Base-by-base conservation (phyloP, 2,113 vertebrate genomes). In the Mobula birostris region DNA sequence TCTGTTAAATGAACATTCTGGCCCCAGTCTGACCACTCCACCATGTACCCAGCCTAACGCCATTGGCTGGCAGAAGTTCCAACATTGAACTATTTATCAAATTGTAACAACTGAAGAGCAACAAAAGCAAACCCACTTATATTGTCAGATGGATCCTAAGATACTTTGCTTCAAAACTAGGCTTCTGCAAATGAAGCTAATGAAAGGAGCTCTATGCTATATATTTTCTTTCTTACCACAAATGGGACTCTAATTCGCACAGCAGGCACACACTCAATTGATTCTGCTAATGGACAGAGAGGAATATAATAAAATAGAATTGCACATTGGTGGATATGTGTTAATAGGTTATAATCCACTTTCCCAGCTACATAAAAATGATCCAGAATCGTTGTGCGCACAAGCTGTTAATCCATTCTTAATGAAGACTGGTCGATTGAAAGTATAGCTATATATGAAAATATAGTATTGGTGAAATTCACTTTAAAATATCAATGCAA, bases 361-460 rank as follows among this genome's bases (percentile, higher is more conserved):
- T 88, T 56, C 61, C 58, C 5, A 66, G 63, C 85, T 19, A 90
- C 63, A 66, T 90, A 68, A 66, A 68, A 66, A 36, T 90, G 29
- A 90, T 90, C 56, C 58, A 88, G 58, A n/a, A 29, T 63, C 58
- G 14, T 17, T n/a, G 11, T 63, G 2, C n/a, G 58, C 29, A 14
- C 85, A 66, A 66, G 29, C 85, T 66, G 29, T 90, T 68, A 68
- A 6, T 90, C 85, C 7, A 68, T 90, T 29, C 85, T 90, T 32
- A 90, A 90, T 63, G 66, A 90, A 68, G 85, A n/a, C 15, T 88
- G 29, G 85, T 36, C 36, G 36, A 36, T 88, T 66, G n/a, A 88
- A 88, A 66, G 58, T 66, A 29, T 14, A 66, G 85, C n/a, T 32
- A 66, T 1, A 19, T 68, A 15, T 90, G 58, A 61, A 68, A 90